Conservation (phyloP, 2,797 vertebrate genomes). For the Poecilia velifera region DNA sequence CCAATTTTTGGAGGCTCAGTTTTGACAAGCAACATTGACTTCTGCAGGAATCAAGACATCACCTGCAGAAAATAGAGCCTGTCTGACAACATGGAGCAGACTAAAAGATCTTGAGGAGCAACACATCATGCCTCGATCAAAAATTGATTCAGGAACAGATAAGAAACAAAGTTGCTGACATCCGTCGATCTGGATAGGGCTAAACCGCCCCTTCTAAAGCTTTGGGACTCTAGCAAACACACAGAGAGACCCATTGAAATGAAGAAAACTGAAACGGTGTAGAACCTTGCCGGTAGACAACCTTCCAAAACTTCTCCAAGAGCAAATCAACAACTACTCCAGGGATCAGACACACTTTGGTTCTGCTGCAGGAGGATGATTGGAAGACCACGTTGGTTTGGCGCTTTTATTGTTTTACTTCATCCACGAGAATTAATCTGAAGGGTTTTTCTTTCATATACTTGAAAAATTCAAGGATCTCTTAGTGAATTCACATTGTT, state of each 20-base stretch:
- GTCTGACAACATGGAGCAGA: too few relatives aligned
- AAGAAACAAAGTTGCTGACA: not conserved
- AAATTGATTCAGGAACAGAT: not conserved
- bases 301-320: not conserved
- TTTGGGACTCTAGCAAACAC: not conserved
- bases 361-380: not conserved
- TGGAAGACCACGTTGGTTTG: constrained; percentile 29
- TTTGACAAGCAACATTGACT: not conserved
- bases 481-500: constrained; percentile 48
- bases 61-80: too few relatives aligned
- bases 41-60: not conserved
- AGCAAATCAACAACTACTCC: not conserved
- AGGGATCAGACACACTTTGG: not conserved
- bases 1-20: not conserved
- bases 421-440: not conserved
- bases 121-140: too few relatives aligned
- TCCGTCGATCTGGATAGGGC: not conserved
- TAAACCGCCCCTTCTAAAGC: not conserved
- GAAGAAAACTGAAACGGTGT: not conserved
- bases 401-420: not conserved
- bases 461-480: constrained; percentile 54
- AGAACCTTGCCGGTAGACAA: not conserved
- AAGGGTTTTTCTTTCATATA: constrained; percentile 34
- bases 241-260: not conserved
- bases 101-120: too few relatives aligned